phyloP scores from a whole-genome alignment of 2,888 invertebrate species.

The Amphipyra berbera region DNA sequence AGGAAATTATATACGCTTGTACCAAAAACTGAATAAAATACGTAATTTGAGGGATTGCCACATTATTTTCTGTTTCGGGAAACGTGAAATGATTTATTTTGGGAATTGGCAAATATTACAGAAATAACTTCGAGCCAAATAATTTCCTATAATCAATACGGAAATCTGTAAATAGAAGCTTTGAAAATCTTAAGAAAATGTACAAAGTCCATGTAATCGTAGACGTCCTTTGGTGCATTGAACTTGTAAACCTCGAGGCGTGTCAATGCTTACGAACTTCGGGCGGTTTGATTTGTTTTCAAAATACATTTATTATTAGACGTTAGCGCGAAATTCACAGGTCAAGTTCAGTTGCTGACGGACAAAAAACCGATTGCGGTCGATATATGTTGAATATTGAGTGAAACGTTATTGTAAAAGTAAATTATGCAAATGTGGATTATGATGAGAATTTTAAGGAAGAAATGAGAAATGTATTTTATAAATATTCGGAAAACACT shows the following conservation, averaged over 20 bases:
- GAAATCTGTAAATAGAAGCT: constrained; percentile 17
- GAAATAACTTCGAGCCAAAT: constrained; percentile 29
- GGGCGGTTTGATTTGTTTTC: constrained; percentile 54
- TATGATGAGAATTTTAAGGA: no score
- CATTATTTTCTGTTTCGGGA: constrained; percentile 1
- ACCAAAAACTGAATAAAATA: neutral
- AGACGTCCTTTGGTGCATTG: constrained; percentile 58
- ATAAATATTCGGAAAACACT: no score
- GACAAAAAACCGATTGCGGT: constrained; percentile 20
- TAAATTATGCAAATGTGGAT: neutral
- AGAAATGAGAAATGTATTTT: no score
- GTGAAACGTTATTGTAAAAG: constrained; percentile 7
- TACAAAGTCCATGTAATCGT: constrained; percentile 36
- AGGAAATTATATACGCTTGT: constrained; percentile 1
- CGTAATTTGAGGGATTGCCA: constrained; percentile 9
- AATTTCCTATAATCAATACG: constrained; percentile 24
- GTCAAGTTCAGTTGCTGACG: constrained; percentile 51
- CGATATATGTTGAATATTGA: constrained; percentile 23
- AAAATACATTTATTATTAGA: constrained; percentile 57
- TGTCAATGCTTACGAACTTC: constrained; percentile 51
- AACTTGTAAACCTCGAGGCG: constrained; percentile 51
- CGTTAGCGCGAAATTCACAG: constrained; percentile 30
- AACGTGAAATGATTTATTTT: constrained; percentile 30
- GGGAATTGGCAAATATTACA: constrained; percentile 41
- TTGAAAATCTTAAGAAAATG: constrained; percentile 30